phyloP scores from a whole-genome alignment of 1,140 invertebrate genomes.

The Cardiocondyla obscurior region DNA sequence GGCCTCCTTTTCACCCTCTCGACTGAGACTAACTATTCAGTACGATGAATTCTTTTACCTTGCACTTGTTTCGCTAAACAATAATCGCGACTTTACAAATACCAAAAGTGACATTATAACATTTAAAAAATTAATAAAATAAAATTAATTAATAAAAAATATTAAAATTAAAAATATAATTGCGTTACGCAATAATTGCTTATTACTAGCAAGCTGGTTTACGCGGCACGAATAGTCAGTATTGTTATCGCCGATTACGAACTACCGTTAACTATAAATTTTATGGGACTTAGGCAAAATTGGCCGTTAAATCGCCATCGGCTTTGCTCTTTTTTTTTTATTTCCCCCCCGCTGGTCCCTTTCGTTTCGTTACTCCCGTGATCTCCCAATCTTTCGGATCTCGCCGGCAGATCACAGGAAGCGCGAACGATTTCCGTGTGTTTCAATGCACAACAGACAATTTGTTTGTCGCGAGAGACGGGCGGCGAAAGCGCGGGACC shows the following conservation, averaged over 20 bases:
- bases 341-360: conserved; percentile 43
- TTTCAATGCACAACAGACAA: conserved; percentile 63
- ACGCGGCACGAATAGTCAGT: not conserved
- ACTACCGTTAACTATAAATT: conserved; percentile 48
- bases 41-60: conserved; percentile 20
- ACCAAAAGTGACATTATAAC: not conserved
- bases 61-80: not conserved
- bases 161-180: not conserved
- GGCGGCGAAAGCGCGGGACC: conserved; percentile 29
- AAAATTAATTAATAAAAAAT: too few relatives aligned
- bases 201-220: not conserved
- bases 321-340: conserved; percentile 52
- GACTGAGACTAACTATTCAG: not conserved
- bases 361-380: conserved; percentile 44
- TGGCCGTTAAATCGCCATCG: conserved; percentile 49
- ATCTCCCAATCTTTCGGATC: conserved; percentile 54
- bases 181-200: not conserved
- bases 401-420: conserved; percentile 34
- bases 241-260: not conserved
- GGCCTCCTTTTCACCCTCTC: conserved; percentile 11
- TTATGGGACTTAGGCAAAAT: conserved; percentile 32
- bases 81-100: not conserved
- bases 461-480: conserved; percentile 64
- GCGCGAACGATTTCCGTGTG: conserved; percentile 60
- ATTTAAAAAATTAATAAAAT: not conserved